phyloP scores from a whole-genome alignment of 2,888 invertebrate genomes.

The Strigamia maritima region DNA sequence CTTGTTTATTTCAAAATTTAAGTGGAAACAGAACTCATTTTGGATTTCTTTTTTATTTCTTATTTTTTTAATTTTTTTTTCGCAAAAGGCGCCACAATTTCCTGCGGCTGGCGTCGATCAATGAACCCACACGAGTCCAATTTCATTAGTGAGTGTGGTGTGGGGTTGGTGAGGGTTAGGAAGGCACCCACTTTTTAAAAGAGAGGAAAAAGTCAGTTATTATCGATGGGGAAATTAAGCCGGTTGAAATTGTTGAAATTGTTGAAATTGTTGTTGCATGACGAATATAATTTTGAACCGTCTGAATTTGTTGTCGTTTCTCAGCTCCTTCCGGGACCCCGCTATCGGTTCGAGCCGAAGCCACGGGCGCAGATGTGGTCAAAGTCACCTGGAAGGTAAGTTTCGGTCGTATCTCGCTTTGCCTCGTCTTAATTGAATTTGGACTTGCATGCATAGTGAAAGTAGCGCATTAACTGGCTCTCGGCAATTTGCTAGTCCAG shows the following conservation, averaged over 20 bases:
- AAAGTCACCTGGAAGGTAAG: conserved; percentile 71
- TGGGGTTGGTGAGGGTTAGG: neutral
- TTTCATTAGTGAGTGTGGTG: neutral
- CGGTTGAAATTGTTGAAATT: too few relatives aligned
- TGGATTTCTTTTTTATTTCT: neutral
- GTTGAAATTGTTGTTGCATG: neutral
- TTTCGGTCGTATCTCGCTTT: neutral
- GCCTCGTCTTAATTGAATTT: neutral
- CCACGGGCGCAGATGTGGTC: conserved; percentile 67
- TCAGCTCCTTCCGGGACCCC: conserved; percentile 71
- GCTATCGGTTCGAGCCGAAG: conserved; percentile 66
- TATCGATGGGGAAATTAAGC: too few relatives aligned
- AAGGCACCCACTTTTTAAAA: conserved; percentile 12
- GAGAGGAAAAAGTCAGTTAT: conserved; percentile 37
- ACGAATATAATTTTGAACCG: neutral
- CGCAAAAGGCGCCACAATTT: neutral
- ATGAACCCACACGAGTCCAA: conserved; percentile 4
- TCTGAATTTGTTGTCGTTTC: conserved; percentile 41
- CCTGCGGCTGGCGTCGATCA: neutral
- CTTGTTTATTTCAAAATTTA: neutral
- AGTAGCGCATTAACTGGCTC: neutral
- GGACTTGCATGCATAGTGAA: neutral
- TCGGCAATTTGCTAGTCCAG: neutral
- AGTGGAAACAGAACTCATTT: neutral
- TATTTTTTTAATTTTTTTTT: neutral